Evolutionary conservation across 2,797 vertebrate genomes (phyloP).

Genomic region (Arctocebus calabarensis): DNA sequence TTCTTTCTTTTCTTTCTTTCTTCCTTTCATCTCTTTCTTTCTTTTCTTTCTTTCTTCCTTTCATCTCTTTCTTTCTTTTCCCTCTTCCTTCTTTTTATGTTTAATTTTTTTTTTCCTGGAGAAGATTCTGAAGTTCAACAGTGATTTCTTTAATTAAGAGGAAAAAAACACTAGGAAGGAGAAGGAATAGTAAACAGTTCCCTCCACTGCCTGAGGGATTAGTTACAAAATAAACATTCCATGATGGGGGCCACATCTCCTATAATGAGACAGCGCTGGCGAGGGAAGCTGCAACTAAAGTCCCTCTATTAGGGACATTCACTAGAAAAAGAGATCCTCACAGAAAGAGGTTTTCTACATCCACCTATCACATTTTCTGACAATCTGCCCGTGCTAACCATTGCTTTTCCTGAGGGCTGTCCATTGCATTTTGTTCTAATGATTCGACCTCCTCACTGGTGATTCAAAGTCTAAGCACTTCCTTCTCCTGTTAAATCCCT

Average conservation of each 20-base stretch:
- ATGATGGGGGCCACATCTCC: slow-evolving; percentile 69
- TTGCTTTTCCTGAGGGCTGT: slow-evolving; percentile 52
- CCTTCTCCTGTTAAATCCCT: background rate
- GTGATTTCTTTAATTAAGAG: slow-evolving; percentile 77
- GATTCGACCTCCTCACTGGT: background rate
- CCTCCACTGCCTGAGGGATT: slow-evolving; percentile 67
- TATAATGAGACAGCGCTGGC: slow-evolving; percentile 69
- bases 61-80: background rate
- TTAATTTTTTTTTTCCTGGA: background rate
- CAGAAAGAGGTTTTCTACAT: slow-evolving; percentile 74
- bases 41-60: background rate
- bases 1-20: accelerated
- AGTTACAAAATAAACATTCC: slow-evolving; percentile 82
- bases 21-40: background rate
- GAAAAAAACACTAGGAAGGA: slow-evolving; percentile 57
- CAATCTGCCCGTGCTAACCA: slow-evolving; percentile 58
- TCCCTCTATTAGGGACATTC: slow-evolving; percentile 74
- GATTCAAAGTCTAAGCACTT: slow-evolving; percentile 57
- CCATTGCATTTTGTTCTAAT: slow-evolving; percentile 60
- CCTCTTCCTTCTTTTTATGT: background rate
- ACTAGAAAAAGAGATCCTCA: slow-evolving; percentile 78
- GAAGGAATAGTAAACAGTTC: slow-evolving; percentile 71
- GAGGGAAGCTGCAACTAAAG: slow-evolving; percentile 67
- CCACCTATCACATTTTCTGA: slow-evolving; percentile 78
- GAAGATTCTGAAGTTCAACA: slow-evolving; percentile 81